Evolutionary conservation across 2,113 vertebrate species (phyloP).

Genomic region (Siphamia tubifer): DNA sequence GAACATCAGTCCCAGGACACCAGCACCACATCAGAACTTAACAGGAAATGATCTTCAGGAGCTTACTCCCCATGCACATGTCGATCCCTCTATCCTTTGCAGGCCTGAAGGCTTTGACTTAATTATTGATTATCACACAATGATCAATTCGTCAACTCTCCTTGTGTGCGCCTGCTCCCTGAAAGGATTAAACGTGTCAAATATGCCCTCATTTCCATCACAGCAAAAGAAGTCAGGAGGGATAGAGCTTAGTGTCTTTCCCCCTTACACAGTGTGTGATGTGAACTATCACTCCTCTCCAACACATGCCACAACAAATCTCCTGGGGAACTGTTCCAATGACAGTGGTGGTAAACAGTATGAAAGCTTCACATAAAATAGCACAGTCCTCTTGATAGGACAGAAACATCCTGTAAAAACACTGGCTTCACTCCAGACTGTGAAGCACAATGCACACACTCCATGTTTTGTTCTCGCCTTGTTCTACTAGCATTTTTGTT

Average conservation of each 20-base stretch:
- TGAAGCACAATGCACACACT: conserved; percentile 27
- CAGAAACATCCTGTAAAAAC: conserved; percentile 57
- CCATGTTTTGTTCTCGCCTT: conserved; percentile 27
- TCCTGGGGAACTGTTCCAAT: conserved; percentile 56
- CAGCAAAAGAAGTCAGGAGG: neutral
- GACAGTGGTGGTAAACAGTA: conserved; percentile 67
- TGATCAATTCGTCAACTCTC: conserved; percentile 46
- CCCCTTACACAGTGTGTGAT: neutral
- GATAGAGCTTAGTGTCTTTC: conserved; percentile 4
- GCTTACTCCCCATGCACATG: neutral
- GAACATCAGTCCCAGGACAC: conserved; percentile 9
- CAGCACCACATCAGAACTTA: conserved; percentile 30
- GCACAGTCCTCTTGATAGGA: conserved; percentile 38
- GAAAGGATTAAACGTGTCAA: conserved; percentile 36
- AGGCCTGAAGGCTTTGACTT: conserved; percentile 22
- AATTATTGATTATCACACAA: conserved; percentile 47
- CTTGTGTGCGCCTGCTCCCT: neutral
- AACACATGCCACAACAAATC: conserved; percentile 63
- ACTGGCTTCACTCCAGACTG: conserved; percentile 45
- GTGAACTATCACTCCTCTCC: conserved; percentile 56
- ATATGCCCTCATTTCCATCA: conserved; percentile 39
- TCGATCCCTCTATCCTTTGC: conserved; percentile 18
- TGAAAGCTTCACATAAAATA: conserved; percentile 70
- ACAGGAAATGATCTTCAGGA: conserved; percentile 29
- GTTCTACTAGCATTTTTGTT: conserved; percentile 21